These are phyloP conservation scores for Forbesichthys agassizii DNA, from an alignment of 2,113 vertebrate species.

Conservation along the genomic window DNA sequence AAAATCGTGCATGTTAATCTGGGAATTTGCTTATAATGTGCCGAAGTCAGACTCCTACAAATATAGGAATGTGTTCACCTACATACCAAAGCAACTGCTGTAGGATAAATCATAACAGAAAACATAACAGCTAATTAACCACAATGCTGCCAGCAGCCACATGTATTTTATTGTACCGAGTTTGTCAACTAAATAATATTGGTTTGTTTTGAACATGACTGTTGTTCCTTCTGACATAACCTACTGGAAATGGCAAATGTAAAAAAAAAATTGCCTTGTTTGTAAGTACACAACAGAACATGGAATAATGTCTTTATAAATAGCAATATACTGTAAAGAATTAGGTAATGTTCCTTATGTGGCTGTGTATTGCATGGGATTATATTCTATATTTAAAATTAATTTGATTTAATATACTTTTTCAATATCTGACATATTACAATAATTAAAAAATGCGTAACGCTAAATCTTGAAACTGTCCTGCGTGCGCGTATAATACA, in stretches of 20 bases:
- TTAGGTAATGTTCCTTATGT: too few species aligned
- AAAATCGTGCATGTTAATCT: slow-evolving; percentile 20
- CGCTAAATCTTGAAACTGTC: too few species aligned
- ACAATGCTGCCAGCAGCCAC: background rate
- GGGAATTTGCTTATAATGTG: slow-evolving; percentile 15
- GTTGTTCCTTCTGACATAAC: background rate
- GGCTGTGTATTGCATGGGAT: too few species aligned
- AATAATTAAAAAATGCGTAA: too few species aligned
- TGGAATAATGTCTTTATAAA: background rate
- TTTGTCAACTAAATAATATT: background rate
- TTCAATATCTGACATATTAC: too few species aligned
- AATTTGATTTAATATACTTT: too few species aligned
- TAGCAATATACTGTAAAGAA: too few species aligned
- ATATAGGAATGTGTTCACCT: background rate
- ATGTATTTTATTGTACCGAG: background rate
- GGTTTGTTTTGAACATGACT: background rate
- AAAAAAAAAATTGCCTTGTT: background rate
- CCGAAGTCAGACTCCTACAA: background rate
- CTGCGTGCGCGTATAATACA: background rate
- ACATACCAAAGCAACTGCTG: background rate
- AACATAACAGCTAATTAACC: slow-evolving; percentile 16
- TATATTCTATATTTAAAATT: too few species aligned
- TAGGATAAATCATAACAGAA: background rate
- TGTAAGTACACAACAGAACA: background rate
- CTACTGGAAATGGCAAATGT: background rate